A percentile compares a stretch with the other conserved stretches of the same genome.
phyloP scores from a whole-genome alignment of 1,140 invertebrate genomes.

The Platyscapa corneri region DNA sequence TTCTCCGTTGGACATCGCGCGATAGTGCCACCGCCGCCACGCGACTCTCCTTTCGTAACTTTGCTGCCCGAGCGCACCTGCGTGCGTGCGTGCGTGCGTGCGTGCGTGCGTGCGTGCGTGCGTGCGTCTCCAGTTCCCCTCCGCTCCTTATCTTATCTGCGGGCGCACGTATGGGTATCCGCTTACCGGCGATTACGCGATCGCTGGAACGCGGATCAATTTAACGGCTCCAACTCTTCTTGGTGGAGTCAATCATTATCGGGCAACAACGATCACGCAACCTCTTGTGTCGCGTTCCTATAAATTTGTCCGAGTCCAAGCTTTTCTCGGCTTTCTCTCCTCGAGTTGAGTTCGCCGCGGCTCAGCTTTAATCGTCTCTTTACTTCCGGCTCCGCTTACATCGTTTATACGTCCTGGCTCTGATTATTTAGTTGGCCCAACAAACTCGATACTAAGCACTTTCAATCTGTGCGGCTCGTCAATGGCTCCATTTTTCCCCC shows the following conservation, averaged over 20 bases:
- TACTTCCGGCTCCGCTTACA: too few species aligned
- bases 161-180: slow-evolving; percentile 29
- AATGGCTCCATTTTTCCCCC: too few species aligned
- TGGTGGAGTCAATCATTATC: slow-evolving; percentile 34
- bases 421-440: too few species aligned
- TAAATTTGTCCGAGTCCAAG: not conserved
- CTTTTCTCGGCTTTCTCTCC: too few species aligned
- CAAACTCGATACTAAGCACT: too few species aligned
- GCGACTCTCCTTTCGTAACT: slow-evolving; percentile 46
- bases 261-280: not conserved
- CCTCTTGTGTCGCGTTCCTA: not conserved
- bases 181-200: slow-evolving; percentile 38
- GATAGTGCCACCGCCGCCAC: slow-evolving; percentile 26
- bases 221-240: slow-evolving; percentile 17
- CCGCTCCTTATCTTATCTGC: not conserved
- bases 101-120: not conserved
- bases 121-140: not conserved
- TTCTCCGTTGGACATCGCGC: not conserved
- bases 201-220: not conserved
- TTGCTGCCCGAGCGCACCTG: slow-evolving; percentile 27
- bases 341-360: too few species aligned
- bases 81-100: not conserved
- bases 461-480: too few species aligned
- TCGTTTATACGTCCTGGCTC: too few species aligned
- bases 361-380: too few species aligned